These are phyloP conservation scores for Caenorhabditis sp. DNA, from an alignment of 2,888 invertebrate species.

Conservation along the genomic window DNA sequence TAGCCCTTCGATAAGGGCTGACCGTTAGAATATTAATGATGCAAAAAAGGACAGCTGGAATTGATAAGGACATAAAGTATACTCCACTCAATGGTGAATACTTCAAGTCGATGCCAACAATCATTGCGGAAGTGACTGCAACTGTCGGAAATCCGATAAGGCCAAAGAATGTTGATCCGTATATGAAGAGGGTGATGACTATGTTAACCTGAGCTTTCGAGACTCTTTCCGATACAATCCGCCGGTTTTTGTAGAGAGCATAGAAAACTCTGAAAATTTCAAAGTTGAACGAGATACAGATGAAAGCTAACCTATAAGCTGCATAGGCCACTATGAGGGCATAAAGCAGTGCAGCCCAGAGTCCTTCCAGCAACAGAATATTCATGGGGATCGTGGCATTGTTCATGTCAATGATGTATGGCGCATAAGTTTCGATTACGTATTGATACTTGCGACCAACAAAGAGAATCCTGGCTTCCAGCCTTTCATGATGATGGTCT, in stretches of 20 bases:
- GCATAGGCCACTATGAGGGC: conserved; percentile 3
- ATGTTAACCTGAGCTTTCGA: conserved; percentile 37
- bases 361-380: conserved; percentile 28
- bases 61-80: conserved; percentile 27
- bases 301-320: not conserved
- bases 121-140: not conserved
- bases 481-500: conserved; percentile 22
- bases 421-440: conserved; percentile 21
- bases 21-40: conserved; percentile 46
- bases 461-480: conserved; percentile 11
- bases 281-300: not conserved
- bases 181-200: conserved; percentile 22
- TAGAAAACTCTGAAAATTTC: conserved; percentile 17
- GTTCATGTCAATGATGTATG: conserved; percentile 34
- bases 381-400: conserved; percentile 42
- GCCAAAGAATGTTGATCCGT: conserved; percentile 17
- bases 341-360: conserved; percentile 27
- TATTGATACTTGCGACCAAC: conserved; percentile 11
- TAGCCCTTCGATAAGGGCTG: conserved; percentile 41
- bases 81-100: conserved; percentile 22
- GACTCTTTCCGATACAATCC: conserved; percentile 5
- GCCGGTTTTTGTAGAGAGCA: conserved; percentile 16
- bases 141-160: conserved; percentile 40
- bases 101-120: not conserved
- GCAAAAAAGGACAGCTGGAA: conserved; percentile 26